phyloP scores from a whole-genome alignment of 2,113 vertebrate species.

The Gobiocypris rarus region DNA sequence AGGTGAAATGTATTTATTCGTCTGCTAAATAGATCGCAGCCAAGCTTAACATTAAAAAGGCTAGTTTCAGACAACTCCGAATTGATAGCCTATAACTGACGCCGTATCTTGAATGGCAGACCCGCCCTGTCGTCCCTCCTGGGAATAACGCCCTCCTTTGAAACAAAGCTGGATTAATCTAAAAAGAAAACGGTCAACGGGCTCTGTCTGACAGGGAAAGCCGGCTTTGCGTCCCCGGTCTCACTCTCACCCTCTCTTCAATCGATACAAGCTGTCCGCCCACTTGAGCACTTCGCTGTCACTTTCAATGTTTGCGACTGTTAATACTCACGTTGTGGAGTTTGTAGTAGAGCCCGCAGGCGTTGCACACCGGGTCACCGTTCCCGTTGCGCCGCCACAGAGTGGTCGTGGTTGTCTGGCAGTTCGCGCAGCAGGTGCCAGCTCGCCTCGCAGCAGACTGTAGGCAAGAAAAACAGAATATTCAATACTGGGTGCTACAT shows the following conservation, averaged over 20 bases:
- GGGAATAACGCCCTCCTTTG: slow-evolving; percentile 79
- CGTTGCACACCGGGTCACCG: slow-evolving; percentile 98
- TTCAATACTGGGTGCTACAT: slow-evolving; percentile 50
- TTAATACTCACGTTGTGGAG: slow-evolving; percentile 95
- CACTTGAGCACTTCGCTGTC: slow-evolving; percentile 69
- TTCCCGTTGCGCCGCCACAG: slow-evolving; percentile 99
- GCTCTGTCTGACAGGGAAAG: slow-evolving; percentile 75
- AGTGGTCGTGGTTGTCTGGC: slow-evolving; percentile 98
- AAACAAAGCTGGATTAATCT: slow-evolving; percentile 78
- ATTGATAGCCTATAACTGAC: slow-evolving; percentile 76
- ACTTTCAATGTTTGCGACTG: slow-evolving; percentile 36
- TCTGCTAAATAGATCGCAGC: slow-evolving; percentile 73
- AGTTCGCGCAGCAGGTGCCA: slow-evolving; percentile 98
- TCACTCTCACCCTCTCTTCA: slow-evolving; percentile 66
- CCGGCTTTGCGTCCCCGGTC: slow-evolving; percentile 67
- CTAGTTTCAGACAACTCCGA: slow-evolving; percentile 76
- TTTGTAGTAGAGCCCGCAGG: slow-evolving; percentile 99
- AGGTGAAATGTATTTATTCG: slow-evolving; percentile 72
- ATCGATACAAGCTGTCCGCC: slow-evolving; percentile 78
- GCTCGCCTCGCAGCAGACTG: slow-evolving; percentile 97
- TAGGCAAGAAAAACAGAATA: slow-evolving; percentile 51
- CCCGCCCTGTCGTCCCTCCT: slow-evolving; percentile 74
- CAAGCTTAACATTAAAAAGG: slow-evolving; percentile 73
- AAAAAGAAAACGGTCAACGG: slow-evolving; percentile 69
- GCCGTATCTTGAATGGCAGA: slow-evolving; percentile 76